Evolutionary conservation across 2,888 invertebrate genomes (phyloP).

Genomic region (Tipula confusa): DNA sequence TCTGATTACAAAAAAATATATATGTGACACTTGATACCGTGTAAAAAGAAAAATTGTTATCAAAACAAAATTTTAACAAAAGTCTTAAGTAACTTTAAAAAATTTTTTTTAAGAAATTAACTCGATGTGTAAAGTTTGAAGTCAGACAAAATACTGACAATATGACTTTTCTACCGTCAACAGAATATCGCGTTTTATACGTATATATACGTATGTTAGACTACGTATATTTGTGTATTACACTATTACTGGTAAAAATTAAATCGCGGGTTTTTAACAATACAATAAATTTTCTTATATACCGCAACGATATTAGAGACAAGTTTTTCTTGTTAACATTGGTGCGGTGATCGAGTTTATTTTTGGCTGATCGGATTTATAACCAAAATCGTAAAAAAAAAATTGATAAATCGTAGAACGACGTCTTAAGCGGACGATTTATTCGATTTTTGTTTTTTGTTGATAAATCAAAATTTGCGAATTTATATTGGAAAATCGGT

Average conservation of each 20-base stretch:
- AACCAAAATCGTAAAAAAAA: no score
- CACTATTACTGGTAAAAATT: neutral
- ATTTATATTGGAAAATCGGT: neutral
- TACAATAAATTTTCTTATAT: neutral
- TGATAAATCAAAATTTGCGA: neutral
- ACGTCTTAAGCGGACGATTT: neutral
- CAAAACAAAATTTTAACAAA: neutral
- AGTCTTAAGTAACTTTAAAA: neutral
- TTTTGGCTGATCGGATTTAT: neutral
- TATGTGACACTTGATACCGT: neutral
- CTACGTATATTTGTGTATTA: neutral
- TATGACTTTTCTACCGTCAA: conserved; percentile 25
- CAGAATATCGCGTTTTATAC: neutral
- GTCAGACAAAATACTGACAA: conserved; percentile 12
- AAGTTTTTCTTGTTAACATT: neutral
- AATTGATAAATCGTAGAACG: neutral
- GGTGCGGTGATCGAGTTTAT: neutral
- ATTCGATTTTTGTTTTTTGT: neutral
- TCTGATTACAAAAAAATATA: neutral
- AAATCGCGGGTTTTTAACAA: neutral
- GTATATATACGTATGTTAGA: neutral
- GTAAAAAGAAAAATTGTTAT: neutral
- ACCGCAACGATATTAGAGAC: neutral
- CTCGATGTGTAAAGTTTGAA: neutral
- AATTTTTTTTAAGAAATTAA: neutral